Conservation (phyloP, 2,797 vertebrate species). For the Streptopelia turtur region DNA sequence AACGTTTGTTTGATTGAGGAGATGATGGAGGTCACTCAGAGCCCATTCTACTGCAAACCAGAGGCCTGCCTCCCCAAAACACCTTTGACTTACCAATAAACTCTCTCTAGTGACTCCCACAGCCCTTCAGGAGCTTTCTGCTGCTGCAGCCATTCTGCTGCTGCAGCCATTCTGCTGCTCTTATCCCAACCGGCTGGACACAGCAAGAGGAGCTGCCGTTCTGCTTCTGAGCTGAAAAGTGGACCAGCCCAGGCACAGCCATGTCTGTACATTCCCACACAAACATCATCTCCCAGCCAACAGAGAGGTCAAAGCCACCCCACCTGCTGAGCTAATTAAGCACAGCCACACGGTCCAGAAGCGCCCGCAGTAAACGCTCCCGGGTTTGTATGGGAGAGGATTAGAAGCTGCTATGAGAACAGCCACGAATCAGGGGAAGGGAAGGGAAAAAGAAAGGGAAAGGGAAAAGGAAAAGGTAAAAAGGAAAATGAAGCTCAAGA, state of each 20-base stretch:
- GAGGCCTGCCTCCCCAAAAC: neutral
- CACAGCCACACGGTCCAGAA: neutral
- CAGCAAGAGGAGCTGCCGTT: neutral
- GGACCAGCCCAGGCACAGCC: neutral
- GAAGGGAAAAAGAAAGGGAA: no score
- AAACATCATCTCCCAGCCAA: neutral
- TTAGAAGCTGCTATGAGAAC: neutral
- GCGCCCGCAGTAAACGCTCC: neutral
- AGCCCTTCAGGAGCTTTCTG: neutral
- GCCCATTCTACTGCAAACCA: neutral
- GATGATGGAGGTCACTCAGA: neutral
- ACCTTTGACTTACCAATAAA: neutral
- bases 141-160: neutral
- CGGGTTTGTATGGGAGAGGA: neutral
- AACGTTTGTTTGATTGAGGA: neutral
- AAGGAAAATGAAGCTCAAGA: neutral
- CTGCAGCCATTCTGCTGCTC: neutral
- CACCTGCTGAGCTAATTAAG: neutral
- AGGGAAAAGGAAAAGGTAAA: no score
- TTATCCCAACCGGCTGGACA: neutral
- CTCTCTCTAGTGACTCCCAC: neutral
- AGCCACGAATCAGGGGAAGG: fast-evolving
- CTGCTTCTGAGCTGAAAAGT: neutral
- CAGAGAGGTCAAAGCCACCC: neutral
- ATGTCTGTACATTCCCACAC: neutral